phyloP scores from a whole-genome alignment of 2,888 invertebrate species.

The Lacanobia oleracea region DNA sequence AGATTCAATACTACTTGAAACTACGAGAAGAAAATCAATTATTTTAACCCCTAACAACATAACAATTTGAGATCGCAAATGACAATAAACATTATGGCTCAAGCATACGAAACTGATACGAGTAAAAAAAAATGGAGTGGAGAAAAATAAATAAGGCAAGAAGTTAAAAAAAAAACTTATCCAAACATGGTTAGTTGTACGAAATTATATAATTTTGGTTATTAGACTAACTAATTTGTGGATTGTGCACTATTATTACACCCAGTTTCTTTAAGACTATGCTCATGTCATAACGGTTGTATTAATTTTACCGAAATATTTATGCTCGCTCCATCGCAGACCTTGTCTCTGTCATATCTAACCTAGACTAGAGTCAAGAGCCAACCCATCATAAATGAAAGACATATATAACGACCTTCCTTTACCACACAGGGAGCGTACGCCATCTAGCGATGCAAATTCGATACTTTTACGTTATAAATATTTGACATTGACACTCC shows the following conservation, averaged over 20 bases:
- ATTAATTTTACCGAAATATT: not conserved
- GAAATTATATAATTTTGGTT: slow-evolving; percentile 11
- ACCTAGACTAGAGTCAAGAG: too few species aligned
- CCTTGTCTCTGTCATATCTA: too few species aligned
- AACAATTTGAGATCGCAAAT: slow-evolving; percentile 42
- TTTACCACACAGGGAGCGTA: not conserved
- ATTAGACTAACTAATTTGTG: not conserved
- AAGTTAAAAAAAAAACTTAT: not conserved
- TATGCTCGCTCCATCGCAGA: too few species aligned
- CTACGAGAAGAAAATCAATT: not conserved
- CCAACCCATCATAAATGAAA: too few species aligned
- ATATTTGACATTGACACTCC: too few species aligned
- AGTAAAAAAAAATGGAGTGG: not conserved
- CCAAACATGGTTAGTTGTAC: slow-evolving; percentile 9
- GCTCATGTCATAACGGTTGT: not conserved
- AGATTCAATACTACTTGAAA: slow-evolving; percentile 1
- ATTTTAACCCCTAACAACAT: not conserved
- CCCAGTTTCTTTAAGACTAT: not conserved
- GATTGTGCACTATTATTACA: not conserved
- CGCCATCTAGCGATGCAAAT: too few species aligned
- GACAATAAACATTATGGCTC: not conserved
- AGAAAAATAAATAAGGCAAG: slow-evolving; percentile 3
- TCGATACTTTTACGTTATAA: too few species aligned
- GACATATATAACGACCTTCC: not conserved
- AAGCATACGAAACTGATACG: slow-evolving; percentile 10